phyloP scores from a whole-genome alignment of 1,140 invertebrate genomes.

The Drosophila melanogaster region DNA sequence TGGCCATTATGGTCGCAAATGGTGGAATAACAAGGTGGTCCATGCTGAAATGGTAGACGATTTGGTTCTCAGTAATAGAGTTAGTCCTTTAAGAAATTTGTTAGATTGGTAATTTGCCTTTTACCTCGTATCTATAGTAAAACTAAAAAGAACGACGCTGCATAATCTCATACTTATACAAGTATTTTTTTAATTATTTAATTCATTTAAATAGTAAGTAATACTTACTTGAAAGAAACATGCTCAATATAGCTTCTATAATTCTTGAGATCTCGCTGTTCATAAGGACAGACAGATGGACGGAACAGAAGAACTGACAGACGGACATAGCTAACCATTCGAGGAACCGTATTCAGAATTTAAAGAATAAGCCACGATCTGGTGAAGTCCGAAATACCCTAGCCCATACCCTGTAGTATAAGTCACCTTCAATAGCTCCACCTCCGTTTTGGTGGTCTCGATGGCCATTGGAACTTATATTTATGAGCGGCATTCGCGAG shows the following conservation, averaged over 20 bases:
- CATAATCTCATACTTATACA: no score
- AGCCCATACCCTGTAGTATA: neutral
- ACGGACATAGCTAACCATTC: no score
- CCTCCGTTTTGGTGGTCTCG: conserved; percentile 17
- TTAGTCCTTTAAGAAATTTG: neutral
- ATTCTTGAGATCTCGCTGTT: no score
- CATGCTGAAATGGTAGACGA: neutral
- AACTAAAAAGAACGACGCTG: no score
- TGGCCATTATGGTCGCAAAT: conserved; percentile 73
- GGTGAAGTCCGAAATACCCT: conserved; percentile 7
- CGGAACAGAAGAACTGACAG: no score
- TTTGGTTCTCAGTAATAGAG: neutral
- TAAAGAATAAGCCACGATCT: no score
- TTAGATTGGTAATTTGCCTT: neutral
- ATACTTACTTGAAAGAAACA: no score
- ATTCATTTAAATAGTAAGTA: no score
- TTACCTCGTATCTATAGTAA: neutral
- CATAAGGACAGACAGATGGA: no score
- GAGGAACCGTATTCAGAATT: no score
- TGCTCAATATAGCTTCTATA: no score
- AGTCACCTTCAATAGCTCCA: conserved; percentile 30
- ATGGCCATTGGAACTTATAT: conserved; percentile 66
- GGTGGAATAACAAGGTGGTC: conserved; percentile 60
- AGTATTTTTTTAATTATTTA: no score
- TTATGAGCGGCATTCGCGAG: conserved; percentile 74